Base-by-base conservation (phyloP, 2,113 vertebrate genomes). In the Regulus satrapa region DNA sequence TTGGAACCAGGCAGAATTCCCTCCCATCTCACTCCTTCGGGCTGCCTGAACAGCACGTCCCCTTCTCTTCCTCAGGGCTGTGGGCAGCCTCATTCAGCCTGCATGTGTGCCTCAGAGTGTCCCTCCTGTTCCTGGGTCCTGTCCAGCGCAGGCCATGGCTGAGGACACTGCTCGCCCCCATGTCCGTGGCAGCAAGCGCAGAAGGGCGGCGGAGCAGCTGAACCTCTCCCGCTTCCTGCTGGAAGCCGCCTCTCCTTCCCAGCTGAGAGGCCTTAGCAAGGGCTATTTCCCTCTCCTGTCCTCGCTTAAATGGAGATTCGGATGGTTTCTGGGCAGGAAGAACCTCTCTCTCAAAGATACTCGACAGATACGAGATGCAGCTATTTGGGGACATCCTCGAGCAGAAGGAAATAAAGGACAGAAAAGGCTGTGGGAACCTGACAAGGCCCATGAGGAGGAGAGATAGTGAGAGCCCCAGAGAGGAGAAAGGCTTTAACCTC, bases 111-210 rank as follows among this genome's bases (percentile, higher is more conserved):
- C 26, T 34, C 48, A 41, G n/a, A 67, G 31, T 18, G 18, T 40
- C 74, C 19, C 24, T 64, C 31, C 59, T 25, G 5, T 2, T 43
- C 32, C 66, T 71, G 3, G 40, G 36, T 66, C 21, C 55, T 34
- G n/a, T 1, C 10, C 56, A 63, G 76, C 79, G 36, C 29, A 67
- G 66, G 0, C 43, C 49, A 18, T 9, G 46, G 3, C 64, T 23
- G 40, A 54, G 61, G 52, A 19, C 54, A 5, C 62, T 36, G 25
- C 32, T 62, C 2, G 6, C 9, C 45, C 29, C 7, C 7, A 9
- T 18, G 43, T 12, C 59, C 20, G 1, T 1, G 31, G 6, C 67
- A 10, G 29, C 0, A 36, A 84, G 52, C 0, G 0, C 31, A 89
- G 26, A 13, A 4, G 4, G 18, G 55, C 8, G 5, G 17, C 0